A percentile compares a stretch with the other conserved stretches of the same genome.
Conservation (phyloP, 2,797 vertebrate genomes). For the Enteromius treurensis region DNA sequence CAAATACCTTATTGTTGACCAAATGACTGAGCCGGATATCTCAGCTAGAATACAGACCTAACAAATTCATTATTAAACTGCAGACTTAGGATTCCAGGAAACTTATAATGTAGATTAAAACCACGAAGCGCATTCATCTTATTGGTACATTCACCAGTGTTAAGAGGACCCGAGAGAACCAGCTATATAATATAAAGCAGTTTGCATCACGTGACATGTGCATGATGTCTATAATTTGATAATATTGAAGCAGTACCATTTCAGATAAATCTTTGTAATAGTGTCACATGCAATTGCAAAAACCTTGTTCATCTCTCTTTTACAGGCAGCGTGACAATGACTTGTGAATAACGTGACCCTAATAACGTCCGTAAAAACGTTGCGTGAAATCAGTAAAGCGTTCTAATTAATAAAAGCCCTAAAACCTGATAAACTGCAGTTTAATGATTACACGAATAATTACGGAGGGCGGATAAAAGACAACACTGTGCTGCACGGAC, state of each 20-base stretch:
- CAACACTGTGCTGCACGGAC: slow-evolving; percentile 50
- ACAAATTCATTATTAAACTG: slow-evolving; percentile 37
- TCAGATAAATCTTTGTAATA: slow-evolving; percentile 41
- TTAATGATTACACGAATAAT: slow-evolving; percentile 62
- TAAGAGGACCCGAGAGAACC: slow-evolving; percentile 10
- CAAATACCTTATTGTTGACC: slow-evolving; percentile 19
- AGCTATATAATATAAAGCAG: slow-evolving; percentile 7
- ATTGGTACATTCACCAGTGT: slow-evolving; percentile 22
- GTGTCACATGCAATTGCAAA: slow-evolving; percentile 50
- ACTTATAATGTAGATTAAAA: slow-evolving; percentile 24
- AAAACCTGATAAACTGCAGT: slow-evolving; percentile 60
- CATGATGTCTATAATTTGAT: slow-evolving; percentile 31
- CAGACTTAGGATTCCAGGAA: slow-evolving; percentile 4
- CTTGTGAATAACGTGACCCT: slow-evolving; percentile 53
- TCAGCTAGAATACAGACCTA: slow-evolving; percentile 1
- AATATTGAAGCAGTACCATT: slow-evolving; percentile 20
- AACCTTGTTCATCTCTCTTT: slow-evolving; percentile 58
- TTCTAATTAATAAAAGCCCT: slow-evolving; percentile 63
- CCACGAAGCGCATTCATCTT: slow-evolving; percentile 4
- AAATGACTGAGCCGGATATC: slow-evolving; percentile 24
- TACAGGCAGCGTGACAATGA: slow-evolving; percentile 52
- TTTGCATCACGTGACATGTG: slow-evolving; percentile 3
- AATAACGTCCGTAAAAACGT: slow-evolving; percentile 40
- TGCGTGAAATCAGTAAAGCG: slow-evolving; percentile 56
- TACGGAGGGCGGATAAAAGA: slow-evolving; percentile 60